Conservation (phyloP, 2,797 vertebrate genomes). For the Hyperoplus lanceolatus region DNA sequence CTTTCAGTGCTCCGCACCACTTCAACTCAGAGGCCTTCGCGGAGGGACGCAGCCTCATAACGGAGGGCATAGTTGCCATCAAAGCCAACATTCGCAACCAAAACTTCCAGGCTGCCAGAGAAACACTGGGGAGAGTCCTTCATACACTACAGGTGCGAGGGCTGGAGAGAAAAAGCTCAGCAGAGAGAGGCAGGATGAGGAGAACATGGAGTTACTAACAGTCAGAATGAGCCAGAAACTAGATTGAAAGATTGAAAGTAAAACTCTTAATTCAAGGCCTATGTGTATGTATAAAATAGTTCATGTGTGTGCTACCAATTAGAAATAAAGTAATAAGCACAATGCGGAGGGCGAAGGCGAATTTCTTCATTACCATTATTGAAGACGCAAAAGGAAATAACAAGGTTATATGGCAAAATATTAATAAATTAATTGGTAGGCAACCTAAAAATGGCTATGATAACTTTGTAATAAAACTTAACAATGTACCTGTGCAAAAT, state of each 20-base stretch:
- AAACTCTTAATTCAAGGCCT: not conserved
- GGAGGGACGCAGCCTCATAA: constrained; percentile 78
- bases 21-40: constrained; percentile 83
- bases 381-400: too few relatives aligned
- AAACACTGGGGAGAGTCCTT: constrained; percentile 79
- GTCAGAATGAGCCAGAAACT: not conserved
- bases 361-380: too few relatives aligned
- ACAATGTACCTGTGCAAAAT: too few relatives aligned
- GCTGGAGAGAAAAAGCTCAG: not conserved
- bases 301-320: not conserved
- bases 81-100: constrained; percentile 73
- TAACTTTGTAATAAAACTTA: too few relatives aligned
- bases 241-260: not conserved
- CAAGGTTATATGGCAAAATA: too few relatives aligned
- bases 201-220: not conserved
- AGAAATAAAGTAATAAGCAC: too few relatives aligned
- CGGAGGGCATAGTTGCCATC: constrained; percentile 66
- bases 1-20: constrained; percentile 76
- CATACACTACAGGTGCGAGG: constrained; percentile 83
- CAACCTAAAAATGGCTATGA: too few relatives aligned
- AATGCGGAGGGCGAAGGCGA: too few relatives aligned
- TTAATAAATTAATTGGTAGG: too few relatives aligned
- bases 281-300: not conserved
- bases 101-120: constrained; percentile 81
- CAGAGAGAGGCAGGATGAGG: not conserved